Evolutionary conservation across 2,888 invertebrate species (phyloP).

Genomic region (Blastobasis lacticolella): DNA sequence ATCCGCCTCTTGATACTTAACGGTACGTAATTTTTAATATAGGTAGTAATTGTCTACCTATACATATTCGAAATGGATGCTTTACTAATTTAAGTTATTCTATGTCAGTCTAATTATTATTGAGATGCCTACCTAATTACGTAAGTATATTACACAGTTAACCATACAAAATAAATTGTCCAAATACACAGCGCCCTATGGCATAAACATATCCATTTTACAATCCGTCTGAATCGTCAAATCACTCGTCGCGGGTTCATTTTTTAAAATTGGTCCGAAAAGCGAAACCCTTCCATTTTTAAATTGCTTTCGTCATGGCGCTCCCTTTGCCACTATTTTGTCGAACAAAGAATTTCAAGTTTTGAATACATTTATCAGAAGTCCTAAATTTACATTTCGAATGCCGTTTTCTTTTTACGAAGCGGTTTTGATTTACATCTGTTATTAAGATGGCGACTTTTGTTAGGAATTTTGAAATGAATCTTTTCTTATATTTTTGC

Average conservation of each 20-base stretch:
- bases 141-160: not conserved
- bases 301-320: constrained; percentile 69
- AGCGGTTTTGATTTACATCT: constrained; percentile 5
- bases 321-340: constrained; percentile 55
- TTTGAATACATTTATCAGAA: constrained; percentile 31
- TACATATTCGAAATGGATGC: too few species aligned
- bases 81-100: too few species aligned
- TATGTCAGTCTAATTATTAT: too few species aligned
- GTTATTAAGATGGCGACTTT: not conserved
- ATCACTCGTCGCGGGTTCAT: constrained; percentile 63
- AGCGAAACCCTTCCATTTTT: constrained; percentile 69
- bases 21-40: too few species aligned
- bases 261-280: constrained; percentile 68
- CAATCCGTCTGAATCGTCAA: constrained; percentile 65
- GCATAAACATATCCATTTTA: constrained; percentile 51
- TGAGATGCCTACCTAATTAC: not conserved
- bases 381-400: constrained; percentile 29
- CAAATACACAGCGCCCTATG: constrained; percentile 31
- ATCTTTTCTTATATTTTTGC: too few species aligned
- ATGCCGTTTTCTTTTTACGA: constrained; percentile 13
- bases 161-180: too few species aligned
- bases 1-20: not conserved
- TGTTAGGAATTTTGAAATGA: too few species aligned
- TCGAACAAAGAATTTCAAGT: constrained; percentile 33
- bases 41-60: too few species aligned